These are phyloP conservation scores for Barbus barbus DNA, from an alignment of 2,113 vertebrate genomes.

Conservation along the genomic window DNA sequence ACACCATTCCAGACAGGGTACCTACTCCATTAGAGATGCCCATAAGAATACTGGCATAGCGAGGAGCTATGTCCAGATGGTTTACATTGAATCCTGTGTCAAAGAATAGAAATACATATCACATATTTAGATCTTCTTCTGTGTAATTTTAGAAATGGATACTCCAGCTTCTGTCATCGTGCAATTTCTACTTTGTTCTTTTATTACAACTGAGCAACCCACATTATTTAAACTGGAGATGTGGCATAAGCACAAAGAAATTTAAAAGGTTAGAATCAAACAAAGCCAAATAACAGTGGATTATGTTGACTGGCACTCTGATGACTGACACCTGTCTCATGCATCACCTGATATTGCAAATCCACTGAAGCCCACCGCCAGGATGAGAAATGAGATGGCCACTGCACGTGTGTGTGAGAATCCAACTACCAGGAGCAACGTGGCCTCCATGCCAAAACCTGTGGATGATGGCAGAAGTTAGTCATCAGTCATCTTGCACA, in stretches of 20 bases:
- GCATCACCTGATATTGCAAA: conserved; percentile 96
- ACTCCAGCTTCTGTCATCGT: neutral
- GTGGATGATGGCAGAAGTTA: conserved; percentile 50
- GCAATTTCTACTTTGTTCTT: neutral
- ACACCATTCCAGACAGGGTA: conserved; percentile 95
- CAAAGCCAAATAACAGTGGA: neutral
- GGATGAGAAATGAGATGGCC: conserved; percentile 92
- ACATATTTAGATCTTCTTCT: neutral
- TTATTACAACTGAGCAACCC: neutral
- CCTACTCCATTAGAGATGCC: conserved; percentile 97
- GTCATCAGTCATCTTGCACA: too few species aligned
- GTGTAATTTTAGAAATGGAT: neutral
- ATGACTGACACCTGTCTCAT: conserved; percentile 18
- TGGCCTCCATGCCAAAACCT: conserved; percentile 99
- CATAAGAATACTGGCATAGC: conserved; percentile 98
- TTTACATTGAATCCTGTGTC: conserved; percentile 95
- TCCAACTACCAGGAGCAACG: conserved; percentile 92
- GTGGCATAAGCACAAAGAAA: neutral
- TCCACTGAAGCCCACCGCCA: conserved; percentile 97
- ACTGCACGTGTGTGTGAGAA: conserved; percentile 93
- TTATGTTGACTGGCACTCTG: neutral
- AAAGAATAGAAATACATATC: conserved; percentile 5
- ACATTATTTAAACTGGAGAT: neutral
- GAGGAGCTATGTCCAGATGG: conserved; percentile 95
- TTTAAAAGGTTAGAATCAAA: neutral